Conservation (phyloP, 2,888 invertebrate genomes). For the Cheilosia soror region DNA sequence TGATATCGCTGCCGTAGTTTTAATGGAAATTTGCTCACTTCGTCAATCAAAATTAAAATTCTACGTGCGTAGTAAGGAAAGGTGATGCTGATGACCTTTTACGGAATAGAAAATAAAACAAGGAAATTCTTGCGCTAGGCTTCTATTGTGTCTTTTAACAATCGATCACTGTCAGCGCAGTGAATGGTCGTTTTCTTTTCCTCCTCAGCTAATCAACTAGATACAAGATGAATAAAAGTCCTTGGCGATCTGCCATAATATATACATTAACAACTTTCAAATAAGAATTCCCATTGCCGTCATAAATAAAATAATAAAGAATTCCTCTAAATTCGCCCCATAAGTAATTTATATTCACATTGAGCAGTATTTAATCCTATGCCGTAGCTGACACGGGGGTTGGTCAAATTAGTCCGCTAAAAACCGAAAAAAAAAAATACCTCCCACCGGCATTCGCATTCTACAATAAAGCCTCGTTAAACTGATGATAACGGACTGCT, state of each 20-base stretch:
- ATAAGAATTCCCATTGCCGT: background rate
- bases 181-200: background rate
- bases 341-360: conserved; percentile 21
- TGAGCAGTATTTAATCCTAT: conserved; percentile 13
- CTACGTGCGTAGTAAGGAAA: background rate
- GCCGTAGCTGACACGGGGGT: background rate
- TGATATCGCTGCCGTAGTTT: background rate
- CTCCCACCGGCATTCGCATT: background rate
- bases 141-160: conserved; percentile 20
- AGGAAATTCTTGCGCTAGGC: conserved; percentile 2
- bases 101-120: background rate
- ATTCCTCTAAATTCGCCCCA: conserved; percentile 25
- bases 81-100: conserved; percentile 9
- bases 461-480: conserved; percentile 14
- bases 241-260: background rate
- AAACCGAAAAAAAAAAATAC: background rate
- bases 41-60: conserved; percentile 33
- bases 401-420: background rate
- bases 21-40: conserved; percentile 51
- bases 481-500: background rate
- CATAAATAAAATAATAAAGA: conserved; percentile 8
- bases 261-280: background rate
- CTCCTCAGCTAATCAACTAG: conserved; percentile 11
- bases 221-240: conserved; percentile 10
- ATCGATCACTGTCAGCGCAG: conserved; percentile 55